Base-by-base conservation (phyloP, 2,888 invertebrate genomes). In the Ommatoiulus sabulosus region DNA sequence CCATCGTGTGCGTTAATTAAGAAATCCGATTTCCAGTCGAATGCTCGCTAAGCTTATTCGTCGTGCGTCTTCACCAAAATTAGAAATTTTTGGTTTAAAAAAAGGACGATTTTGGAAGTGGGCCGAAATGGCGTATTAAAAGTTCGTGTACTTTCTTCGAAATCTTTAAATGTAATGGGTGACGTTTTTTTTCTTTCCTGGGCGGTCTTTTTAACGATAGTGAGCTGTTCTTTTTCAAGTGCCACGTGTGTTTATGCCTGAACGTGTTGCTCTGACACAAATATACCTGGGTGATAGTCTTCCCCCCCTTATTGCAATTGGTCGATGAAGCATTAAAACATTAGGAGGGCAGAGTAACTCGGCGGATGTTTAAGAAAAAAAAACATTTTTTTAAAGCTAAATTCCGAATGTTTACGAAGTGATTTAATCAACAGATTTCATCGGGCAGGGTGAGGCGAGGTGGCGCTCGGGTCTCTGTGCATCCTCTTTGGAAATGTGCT, bases 151-250 rank as follows among this genome's bases (percentile, higher is more conserved):
- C 35, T 80, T 80, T 80, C 80, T 80, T 80, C 35, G 80, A 80
- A 80, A 80, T 80, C 35, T 80, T 80, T 80, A 80, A 80, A 80
- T 24, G 80, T 80, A 80, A 80, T 24, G 80, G 35, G 80, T 35
- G 80, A 80, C 80, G 24, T 10, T 44, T 86, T 86, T 84, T 84
- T 84, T 86, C 20, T 46, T 86, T 86, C 12, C 46, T 46, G 86
- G 86, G 86, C 86, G 46, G 86, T 86, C 86, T 86, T 86, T 84
- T 46, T 86, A 46, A 86, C 86, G 80, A 80, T 80, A 44, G n/a
- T 48, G 86, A 44, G 48, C 44, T 48, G 86, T 86, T 86, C 48
- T 86, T 86, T 20, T 86, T 86, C 86, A 86, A 86, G 86, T 86
- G 48, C 44, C 48, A 86, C 44, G 44, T 86, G 80, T 80, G 80